A percentile compares a stretch with the other conserved stretches of the same genome.
Conservation (phyloP, 2,797 vertebrate species). For the Antrozous pallidus region DNA sequence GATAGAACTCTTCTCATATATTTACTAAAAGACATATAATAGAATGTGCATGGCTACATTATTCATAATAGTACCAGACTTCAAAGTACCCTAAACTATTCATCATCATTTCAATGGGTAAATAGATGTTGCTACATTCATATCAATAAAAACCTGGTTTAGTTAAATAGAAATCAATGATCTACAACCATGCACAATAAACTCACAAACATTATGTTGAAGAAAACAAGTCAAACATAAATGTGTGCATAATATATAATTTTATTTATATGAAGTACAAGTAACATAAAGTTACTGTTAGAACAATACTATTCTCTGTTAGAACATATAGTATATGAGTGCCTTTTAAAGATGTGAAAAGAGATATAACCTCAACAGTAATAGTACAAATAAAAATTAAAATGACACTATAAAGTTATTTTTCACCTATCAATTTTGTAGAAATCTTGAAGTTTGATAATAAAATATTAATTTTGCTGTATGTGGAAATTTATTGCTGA, state of each 20-base stretch:
- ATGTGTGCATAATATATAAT: not conserved
- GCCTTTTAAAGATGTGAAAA: not conserved
- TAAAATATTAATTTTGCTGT: not conserved
- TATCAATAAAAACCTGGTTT: not conserved
- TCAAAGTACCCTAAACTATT: not conserved
- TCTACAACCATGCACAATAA: not conserved
- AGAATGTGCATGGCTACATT: not conserved
- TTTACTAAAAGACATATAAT: not conserved
- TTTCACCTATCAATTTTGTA: not conserved
- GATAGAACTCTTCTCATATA: not conserved
- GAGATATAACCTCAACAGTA: not conserved
- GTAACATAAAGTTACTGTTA: not conserved
- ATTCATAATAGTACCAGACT: not conserved
- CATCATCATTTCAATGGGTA: not conserved
- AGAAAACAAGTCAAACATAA: not conserved
- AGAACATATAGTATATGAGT: not conserved
- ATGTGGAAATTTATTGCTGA: not conserved
- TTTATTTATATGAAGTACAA: not conserved
- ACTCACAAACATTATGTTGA: not conserved
- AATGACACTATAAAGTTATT: not conserved
- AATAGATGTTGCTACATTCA: not conserved
- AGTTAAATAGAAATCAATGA: not conserved
- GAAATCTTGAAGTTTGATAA: not conserved
- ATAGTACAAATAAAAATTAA: not conserved
- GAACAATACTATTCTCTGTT: not conserved